A percentile compares a stretch with the other conserved stretches of the same genome.
These are phyloP conservation scores for Eupsilia transversa DNA, from an alignment of 2,888 invertebrate species.

Conservation along the genomic window DNA sequence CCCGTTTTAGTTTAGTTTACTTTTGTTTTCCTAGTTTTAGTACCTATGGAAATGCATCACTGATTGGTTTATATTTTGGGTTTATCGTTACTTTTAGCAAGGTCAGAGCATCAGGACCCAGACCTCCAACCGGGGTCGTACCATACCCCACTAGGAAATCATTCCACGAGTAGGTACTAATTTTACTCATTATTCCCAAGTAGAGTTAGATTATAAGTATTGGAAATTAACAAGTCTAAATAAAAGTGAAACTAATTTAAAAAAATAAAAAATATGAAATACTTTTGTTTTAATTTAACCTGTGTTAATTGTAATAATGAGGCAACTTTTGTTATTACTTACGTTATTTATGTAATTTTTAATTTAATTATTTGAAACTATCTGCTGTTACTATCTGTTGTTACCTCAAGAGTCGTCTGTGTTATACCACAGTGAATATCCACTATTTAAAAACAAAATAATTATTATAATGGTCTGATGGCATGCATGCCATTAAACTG, in stretches of 20 bases:
- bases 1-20: not conserved
- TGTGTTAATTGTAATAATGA: not conserved
- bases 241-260: not conserved
- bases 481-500: not conserved
- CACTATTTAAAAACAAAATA: not conserved
- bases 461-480: not conserved
- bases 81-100: not conserved
- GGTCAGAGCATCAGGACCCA: rapidly evolving
- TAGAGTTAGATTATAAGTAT: not conserved
- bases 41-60: no score
- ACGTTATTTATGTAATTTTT: not conserved
- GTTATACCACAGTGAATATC: not conserved
- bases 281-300: not conserved
- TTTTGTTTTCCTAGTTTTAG: not conserved
- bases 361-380: not conserved
- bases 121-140: not conserved
- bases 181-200: not conserved
- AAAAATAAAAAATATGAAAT: not conserved
- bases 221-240: not conserved
- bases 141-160: constrained; percentile 17
- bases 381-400: not conserved
- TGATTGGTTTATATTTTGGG: not conserved
- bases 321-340: not conserved
- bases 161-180: constrained; percentile 31
- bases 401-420: not conserved